Conservation (phyloP, 2,888 invertebrate genomes). For the Antheraea yamamai region DNA sequence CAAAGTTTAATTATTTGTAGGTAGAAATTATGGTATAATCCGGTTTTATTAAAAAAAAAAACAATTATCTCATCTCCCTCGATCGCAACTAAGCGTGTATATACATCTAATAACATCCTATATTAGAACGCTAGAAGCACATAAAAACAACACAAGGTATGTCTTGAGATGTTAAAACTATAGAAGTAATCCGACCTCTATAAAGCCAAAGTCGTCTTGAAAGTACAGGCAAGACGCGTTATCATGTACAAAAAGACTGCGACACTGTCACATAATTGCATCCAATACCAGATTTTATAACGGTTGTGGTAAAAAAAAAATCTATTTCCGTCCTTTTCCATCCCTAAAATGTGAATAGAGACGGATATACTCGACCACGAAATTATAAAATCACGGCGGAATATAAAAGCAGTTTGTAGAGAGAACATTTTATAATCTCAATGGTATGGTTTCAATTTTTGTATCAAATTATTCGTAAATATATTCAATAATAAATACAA, state of each 20-base stretch:
- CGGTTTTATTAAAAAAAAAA: no score
- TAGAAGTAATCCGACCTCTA: background rate
- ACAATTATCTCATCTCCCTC: no score
- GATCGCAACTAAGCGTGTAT: no score
- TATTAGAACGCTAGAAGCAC: no score
- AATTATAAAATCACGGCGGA: background rate
- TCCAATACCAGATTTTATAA: slow-evolving; percentile 15
- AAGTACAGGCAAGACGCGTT: slow-evolving; percentile 49
- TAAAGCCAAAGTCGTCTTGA: slow-evolving; percentile 29
- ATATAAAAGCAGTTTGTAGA: slow-evolving; percentile 11
- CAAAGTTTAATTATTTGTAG: no score
- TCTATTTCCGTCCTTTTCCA: background rate
- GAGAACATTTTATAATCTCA: slow-evolving; percentile 10
- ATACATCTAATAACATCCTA: no score
- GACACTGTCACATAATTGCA: slow-evolving; percentile 30
- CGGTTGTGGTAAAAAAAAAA: background rate
- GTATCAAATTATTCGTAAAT: background rate
- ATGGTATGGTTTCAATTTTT: background rate
- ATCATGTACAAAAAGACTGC: slow-evolving; percentile 25
- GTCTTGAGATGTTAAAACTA: background rate
- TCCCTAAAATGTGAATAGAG: background rate
- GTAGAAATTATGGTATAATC: no score
- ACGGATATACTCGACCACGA: slow-evolving; percentile 1
- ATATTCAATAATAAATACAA: slow-evolving; percentile 6
- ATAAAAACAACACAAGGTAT: no score